phyloP scores from a whole-genome alignment of 2,888 invertebrate species.

The Gerosis bhagava region DNA sequence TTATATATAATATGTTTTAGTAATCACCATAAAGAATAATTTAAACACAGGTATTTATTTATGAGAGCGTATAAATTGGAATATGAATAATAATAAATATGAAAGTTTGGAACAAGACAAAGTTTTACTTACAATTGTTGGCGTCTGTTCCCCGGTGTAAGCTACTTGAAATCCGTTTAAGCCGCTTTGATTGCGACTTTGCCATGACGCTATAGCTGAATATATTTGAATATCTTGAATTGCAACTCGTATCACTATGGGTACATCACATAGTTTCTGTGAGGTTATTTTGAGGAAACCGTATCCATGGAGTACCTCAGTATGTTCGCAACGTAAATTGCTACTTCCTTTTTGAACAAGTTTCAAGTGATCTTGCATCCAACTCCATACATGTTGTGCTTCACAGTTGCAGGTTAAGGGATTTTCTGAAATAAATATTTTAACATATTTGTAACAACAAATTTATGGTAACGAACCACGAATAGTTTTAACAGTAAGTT shows the following conservation, averaged over 20 bases:
- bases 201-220: constrained; percentile 94
- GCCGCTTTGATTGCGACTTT: constrained; percentile 92
- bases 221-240: constrained; percentile 95
- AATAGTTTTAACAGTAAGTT: too few relatives aligned
- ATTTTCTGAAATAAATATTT: constrained; percentile 86
- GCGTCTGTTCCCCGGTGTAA: constrained; percentile 85
- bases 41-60: constrained; percentile 28
- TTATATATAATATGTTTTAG: constrained; percentile 53
- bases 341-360: constrained; percentile 83
- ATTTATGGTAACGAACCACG: too few relatives aligned
- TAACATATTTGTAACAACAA: too few relatives aligned
- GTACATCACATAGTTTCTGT: constrained; percentile 92
- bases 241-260: constrained; percentile 91
- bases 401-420: constrained; percentile 95
- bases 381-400: constrained; percentile 95
- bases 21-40: constrained; percentile 49
- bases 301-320: constrained; percentile 89
- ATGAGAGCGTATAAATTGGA: too few relatives aligned
- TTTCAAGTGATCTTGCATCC: constrained; percentile 94
- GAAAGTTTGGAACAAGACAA: too few relatives aligned
- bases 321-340: constrained; percentile 90
- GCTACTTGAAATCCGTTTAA: constrained; percentile 93
- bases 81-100: too few relatives aligned
- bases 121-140: constrained; percentile 81
- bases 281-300: constrained; percentile 90